phyloP scores from a whole-genome alignment of 23 tunicate genomes.

The Aplidium turbinatum region DNA sequence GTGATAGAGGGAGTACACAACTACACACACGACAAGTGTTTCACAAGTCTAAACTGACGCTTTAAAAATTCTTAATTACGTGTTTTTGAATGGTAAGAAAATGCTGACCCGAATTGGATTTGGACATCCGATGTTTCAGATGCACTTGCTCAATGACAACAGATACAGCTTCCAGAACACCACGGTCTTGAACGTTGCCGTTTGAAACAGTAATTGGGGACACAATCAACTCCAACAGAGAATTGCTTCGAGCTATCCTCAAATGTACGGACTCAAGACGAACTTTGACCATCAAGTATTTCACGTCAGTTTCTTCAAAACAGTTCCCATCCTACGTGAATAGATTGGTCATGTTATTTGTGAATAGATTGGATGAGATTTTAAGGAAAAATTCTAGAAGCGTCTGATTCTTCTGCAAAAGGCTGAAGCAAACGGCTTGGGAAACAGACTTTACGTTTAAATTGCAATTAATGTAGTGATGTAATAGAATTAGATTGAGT shows the following conservation, averaged over 20 bases:
- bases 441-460: too few species aligned
- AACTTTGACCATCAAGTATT: slow-evolving; percentile 63
- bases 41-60: background rate
- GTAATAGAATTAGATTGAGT: too few species aligned
- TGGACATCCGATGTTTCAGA: slow-evolving; percentile 51
- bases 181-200: slow-evolving; percentile 74
- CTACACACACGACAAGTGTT: too few species aligned
- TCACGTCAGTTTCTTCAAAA: slow-evolving; percentile 76
- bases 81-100: background rate
- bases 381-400: too few species aligned
- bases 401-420: too few species aligned
- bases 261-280: slow-evolving; percentile 64
- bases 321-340: slow-evolving; percentile 51
- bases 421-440: too few species aligned
- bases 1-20: too few species aligned
- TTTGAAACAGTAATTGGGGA: slow-evolving; percentile 67
- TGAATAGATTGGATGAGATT: too few species aligned
- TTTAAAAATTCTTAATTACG: too few species aligned
- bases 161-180: slow-evolving; percentile 66
- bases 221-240: slow-evolving; percentile 52
- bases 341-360: background rate
- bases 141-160: slow-evolving; percentile 52
- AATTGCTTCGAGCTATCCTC: slow-evolving; percentile 30
- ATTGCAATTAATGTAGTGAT: too few species aligned
- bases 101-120: slow-evolving; percentile 1